Base-by-base conservation (phyloP, 2,113 vertebrate species). In the Corythornis madagascariensis region DNA sequence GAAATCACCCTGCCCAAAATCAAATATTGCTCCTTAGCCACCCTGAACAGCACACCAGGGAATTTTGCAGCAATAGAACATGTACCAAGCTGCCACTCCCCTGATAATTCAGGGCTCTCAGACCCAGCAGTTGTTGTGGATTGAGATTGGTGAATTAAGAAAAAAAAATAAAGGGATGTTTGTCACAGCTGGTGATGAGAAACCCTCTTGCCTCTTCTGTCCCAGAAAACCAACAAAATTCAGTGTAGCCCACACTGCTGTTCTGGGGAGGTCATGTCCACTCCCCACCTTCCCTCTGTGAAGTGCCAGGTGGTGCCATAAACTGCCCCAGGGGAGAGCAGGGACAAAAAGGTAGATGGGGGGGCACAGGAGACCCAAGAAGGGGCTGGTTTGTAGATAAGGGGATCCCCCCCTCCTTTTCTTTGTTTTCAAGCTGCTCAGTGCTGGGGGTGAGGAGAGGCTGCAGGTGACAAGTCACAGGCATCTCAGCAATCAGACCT, bases 341-440 rank as follows among this genome's bases (percentile, higher is more conserved):
- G 29, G 22, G 66, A 13, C 18, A 57, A 69, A 69, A 16, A n/a
- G 20, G 52, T 19, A 67, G 43, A 40, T 20, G 7, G 12, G 28
- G 20, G n/a, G 48, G 56, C 13, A 10, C 14, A 7, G 14, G 16
- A n/a, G 8, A 71, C 15, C 11, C 6, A 56, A 65, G 53, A 12
- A 2, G 4, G 25, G 0, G 1, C 16, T 13, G 17, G 21, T 9
- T 1, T 73, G 28, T 55, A 15, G 31, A 57, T 47, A 33, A 83
- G 38, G 11, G 28, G 21, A 35, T 35, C 35, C 35, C 35, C 7
- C 72, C 26, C 52, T 7, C n/a, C 10, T 47, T 38, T 45, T 43
- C 42, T 63, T 56, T 43, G 16, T 43, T 72, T 19, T 24, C 35
- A 56, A 20, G 20, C 6, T 35, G 31, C 59, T 60, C 22, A 28